Evolutionary conservation across 2,888 invertebrate species (phyloP).

Genomic region (Pegoplata infirma): DNA sequence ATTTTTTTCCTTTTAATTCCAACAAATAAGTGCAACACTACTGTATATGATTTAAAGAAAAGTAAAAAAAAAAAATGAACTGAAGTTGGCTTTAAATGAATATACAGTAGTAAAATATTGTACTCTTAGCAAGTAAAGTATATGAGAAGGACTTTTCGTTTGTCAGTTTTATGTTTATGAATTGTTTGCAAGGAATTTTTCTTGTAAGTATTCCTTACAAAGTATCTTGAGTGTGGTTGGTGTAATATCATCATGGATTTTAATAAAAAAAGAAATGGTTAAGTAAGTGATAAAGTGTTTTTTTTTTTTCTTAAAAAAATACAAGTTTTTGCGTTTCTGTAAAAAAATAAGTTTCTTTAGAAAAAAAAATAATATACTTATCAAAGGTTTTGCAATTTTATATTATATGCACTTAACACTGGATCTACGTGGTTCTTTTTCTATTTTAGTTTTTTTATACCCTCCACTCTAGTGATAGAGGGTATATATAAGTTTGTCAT

Average conservation of each 20-base stretch:
- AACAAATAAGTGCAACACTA: not conserved
- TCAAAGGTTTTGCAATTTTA: no score
- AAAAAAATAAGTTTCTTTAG: no score
- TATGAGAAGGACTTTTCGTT: not conserved
- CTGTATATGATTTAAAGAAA: no score
- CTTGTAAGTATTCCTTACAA: not conserved
- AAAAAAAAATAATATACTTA: no score
- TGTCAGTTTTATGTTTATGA: slow-evolving; percentile 3
- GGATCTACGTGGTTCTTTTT: no score
- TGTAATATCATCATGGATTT: slow-evolving; percentile 17
- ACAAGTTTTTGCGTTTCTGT: not conserved
- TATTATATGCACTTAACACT: no score
- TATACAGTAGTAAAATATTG: not conserved
- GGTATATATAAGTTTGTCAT: no score
- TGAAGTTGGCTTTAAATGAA: slow-evolving; percentile 10
- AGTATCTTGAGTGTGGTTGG: slow-evolving; percentile 1
- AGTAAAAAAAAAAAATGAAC: not conserved
- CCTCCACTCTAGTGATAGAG: no score
- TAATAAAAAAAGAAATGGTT: not conserved
- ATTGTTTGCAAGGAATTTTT: not conserved
- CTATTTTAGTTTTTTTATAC: no score
- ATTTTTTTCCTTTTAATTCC: no score
- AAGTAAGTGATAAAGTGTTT: slow-evolving; percentile 31
- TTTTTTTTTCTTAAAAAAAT: not conserved
- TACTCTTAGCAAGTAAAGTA: no score